Conservation (phyloP, 1,140 invertebrate species). For the Bombus confusus region DNA sequence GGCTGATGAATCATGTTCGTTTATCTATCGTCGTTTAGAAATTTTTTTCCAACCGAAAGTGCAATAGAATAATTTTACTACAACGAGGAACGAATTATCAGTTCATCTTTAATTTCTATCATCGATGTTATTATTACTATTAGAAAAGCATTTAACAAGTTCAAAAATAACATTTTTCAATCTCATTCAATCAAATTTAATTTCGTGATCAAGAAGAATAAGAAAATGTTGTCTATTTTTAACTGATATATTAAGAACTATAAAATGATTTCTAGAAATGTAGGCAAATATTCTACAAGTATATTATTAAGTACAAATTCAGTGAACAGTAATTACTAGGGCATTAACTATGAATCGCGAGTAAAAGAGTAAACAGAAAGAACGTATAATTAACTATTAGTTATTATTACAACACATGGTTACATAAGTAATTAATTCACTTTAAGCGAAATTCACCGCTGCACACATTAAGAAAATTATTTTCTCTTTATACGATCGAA, state of each 20-base stretch:
- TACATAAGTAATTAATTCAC: not conserved
- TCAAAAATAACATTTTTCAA: not conserved
- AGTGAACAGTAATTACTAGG: not conserved
- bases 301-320: not conserved
- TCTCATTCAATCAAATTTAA: not conserved
- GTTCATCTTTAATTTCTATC: not conserved
- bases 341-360: not conserved
- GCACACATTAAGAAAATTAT: not conserved
- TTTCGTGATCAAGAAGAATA: not conserved
- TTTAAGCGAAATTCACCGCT: not conserved
- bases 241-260: not conserved
- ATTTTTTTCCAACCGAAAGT: not conserved
- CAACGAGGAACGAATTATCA: not conserved
- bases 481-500: not conserved
- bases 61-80: not conserved
- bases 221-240: not conserved
- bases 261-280: not conserved
- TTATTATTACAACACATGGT: not conserved
- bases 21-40: not conserved
- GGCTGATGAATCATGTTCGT: constrained; percentile 33
- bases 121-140: not conserved
- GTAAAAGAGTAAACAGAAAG: not conserved
- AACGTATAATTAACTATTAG: too few relatives aligned
- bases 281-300: not conserved
- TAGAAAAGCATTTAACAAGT: too few relatives aligned